Conservation (phyloP, 2,888 invertebrate species). For the Chironomus tentans region DNA sequence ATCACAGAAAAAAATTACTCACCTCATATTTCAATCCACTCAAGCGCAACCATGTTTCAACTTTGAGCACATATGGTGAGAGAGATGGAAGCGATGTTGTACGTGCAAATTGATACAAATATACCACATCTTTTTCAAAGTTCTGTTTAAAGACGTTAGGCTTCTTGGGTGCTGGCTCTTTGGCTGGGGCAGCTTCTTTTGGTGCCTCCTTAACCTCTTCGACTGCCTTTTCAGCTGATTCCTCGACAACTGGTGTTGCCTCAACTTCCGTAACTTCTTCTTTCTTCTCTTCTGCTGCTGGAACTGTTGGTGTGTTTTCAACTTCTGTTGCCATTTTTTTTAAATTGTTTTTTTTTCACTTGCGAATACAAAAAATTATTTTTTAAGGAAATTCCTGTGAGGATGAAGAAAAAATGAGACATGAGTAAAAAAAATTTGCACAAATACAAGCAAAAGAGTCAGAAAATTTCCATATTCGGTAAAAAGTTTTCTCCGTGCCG, state of each 20-base stretch:
- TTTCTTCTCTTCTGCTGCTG: conserved; percentile 44
- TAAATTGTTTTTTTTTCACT: conserved; percentile 18
- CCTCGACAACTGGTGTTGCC: conserved; percentile 44
- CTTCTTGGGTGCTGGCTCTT: conserved; percentile 52
- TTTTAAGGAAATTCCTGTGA: conserved; percentile 16
- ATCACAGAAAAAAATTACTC: conserved; percentile 39
- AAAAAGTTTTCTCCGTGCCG: too few relatives aligned
- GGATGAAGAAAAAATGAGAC: not conserved
- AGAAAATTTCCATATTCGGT: not conserved
- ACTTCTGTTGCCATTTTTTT: conserved; percentile 67
- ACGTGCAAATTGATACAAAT: conserved; percentile 88
- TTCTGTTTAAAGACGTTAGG: conserved; percentile 76
- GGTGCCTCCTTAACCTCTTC: conserved; percentile 44
- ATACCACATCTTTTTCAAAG: conserved; percentile 86
- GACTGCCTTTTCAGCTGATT: conserved; percentile 39
- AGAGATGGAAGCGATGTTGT: conserved; percentile 82
- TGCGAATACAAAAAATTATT: conserved; percentile 17
- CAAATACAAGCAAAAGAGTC: not conserved
- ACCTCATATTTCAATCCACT: conserved; percentile 92
- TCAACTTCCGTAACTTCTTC: conserved; percentile 40
- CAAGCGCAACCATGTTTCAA: conserved; percentile 90
- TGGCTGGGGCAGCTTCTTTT: conserved; percentile 38
- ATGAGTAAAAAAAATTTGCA: not conserved
- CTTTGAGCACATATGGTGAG: conserved; percentile 89
- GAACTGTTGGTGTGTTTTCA: conserved; percentile 50